Base-by-base conservation (phyloP, 2,888 invertebrate species). In the Agrochola lota region DNA sequence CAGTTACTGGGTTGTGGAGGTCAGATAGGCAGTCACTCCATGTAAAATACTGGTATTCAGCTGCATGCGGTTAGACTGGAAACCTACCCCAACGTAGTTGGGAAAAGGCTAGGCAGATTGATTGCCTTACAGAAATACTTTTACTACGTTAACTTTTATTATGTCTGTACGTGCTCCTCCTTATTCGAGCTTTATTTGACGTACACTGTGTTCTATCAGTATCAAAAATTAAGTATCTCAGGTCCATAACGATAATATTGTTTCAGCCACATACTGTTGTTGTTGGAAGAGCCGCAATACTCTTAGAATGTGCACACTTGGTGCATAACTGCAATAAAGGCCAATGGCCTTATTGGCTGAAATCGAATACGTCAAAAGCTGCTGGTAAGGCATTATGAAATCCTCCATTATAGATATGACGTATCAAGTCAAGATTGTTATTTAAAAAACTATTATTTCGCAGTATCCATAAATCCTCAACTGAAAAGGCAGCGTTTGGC, bases 311-410 rank as follows among this genome's bases (percentile, higher is more conserved):
- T 94, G 98, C 99, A 0, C 98, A 99, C 93, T 98, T 99, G 89
- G 99, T 99, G 3, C 99, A 99, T 92, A 98, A 99, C 86, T 99
- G 99, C 94, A 99, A 99, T 94, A 99, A 99, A 92, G 99, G 99
- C 0, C 99, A 99, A 89, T 99, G 99, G 99, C 99, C 99, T 0
- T 98, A 98, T 75, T 99, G 99, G 99, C 98, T 99, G 97, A 99
- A 99, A 94, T 97, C 99, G 15, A 98, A 98, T 85, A 91, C 94
- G 7, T 92, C 94, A 15, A 96, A 96, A 91, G 94, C 93, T 82
- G 92, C 94, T 57, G 92, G 96, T 96, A 88, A 91, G 91, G 81
- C 66, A n/a, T 60, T n/a, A 35, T 26, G 15, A 7, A 30, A 20
- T n/a, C 1, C 1, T 17, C 9, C 12, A 57, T 20, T 66, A 52